These are phyloP conservation scores for Medauroidea extradentata DNA, from an alignment of 1,140 invertebrate species.

Conservation along the genomic window DNA sequence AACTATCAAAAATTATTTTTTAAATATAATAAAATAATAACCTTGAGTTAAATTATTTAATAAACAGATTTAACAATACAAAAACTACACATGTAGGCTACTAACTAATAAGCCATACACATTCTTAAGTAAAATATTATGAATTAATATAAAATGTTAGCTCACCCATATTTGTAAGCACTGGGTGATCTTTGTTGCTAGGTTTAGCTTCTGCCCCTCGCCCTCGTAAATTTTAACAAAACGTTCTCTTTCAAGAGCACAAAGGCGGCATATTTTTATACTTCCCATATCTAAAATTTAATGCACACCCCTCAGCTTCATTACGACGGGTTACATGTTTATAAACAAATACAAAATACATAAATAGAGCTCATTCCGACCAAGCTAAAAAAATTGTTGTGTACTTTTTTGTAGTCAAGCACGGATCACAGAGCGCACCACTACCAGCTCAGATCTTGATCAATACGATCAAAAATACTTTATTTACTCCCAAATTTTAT, in stretches of 20 bases:
- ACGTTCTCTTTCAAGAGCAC: conserved; percentile 11
- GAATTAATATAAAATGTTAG: no score
- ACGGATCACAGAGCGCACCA: conserved; percentile 10
- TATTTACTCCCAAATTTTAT: no score
- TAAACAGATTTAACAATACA: no score
- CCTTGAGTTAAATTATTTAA: no score
- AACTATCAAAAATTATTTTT: no score
- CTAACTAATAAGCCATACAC: no score
- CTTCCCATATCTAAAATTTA: conserved; percentile 2
- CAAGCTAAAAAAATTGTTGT: background rate
- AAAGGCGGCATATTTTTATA: conserved; percentile 8
- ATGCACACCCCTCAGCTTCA: background rate
- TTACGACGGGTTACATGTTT: conserved; percentile 2
- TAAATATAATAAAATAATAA: no score
- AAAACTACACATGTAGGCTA: no score
- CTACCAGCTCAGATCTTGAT: no score
- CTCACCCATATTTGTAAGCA: conserved; percentile 16
- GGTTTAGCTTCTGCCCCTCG: conserved; percentile 13
- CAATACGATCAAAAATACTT: no score
- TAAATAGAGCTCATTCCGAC: background rate
- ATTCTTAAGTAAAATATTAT: no score
- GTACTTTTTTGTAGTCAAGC: no score
- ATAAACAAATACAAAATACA: conserved; percentile 12
- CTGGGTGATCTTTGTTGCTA: conserved; percentile 14
- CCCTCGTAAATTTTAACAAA: conserved; percentile 14